A percentile compares a stretch with the other conserved stretches of the same genome.
Conservation (phyloP, 2,113 vertebrate genomes). For the Sceloporus undulatus region DNA sequence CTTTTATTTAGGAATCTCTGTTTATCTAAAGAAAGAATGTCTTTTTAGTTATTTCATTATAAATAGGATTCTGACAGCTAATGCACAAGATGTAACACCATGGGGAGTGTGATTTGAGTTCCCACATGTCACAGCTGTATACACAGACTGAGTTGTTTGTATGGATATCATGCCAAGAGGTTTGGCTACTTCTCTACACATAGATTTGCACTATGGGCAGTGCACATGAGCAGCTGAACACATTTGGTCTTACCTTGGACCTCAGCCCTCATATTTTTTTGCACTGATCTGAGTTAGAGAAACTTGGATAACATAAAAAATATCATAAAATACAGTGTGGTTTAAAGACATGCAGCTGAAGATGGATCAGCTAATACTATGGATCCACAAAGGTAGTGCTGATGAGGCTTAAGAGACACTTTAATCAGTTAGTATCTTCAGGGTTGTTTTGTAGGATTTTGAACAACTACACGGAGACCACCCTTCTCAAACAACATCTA, state of each 20-base stretch:
- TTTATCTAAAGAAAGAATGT: neutral
- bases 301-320: too few relatives aligned
- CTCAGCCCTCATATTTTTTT: too few relatives aligned
- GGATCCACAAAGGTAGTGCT: neutral
- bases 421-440: neutral
- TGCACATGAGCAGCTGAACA: neutral
- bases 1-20: neutral
- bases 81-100: neutral
- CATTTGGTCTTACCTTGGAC: neutral
- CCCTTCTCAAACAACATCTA: too few relatives aligned
- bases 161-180: neutral
- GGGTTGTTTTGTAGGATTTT: neutral
- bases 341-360: too few relatives aligned
- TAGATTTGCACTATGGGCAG: neutral
- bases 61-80: neutral
- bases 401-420: too few relatives aligned
- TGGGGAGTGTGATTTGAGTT: neutral
- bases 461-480: neutral
- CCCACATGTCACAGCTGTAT: neutral
- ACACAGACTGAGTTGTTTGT: too few relatives aligned
- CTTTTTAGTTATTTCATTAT: neutral
- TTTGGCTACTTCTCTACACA: neutral
- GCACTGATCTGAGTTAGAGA: too few relatives aligned
- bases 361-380: neutral
- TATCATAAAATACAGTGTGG: neutral